Evolutionary conservation across 2,113 vertebrate species (phyloP).

Genomic region (Grantiella picta): DNA sequence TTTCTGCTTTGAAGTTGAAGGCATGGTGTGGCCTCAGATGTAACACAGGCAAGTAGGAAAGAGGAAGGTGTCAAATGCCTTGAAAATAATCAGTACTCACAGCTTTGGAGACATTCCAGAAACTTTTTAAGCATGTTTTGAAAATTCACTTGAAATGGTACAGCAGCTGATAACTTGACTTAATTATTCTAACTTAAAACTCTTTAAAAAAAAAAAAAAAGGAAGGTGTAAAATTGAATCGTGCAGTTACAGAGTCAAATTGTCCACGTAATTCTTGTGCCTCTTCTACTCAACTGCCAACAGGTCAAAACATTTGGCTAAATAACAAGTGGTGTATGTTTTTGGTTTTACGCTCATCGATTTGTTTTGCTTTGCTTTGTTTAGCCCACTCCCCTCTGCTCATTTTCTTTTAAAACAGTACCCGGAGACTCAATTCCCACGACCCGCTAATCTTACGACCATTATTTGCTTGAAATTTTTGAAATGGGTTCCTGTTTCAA

Average conservation of each 20-base stretch:
- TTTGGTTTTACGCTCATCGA: slow-evolving; percentile 8
- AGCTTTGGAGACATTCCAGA: slow-evolving; percentile 7
- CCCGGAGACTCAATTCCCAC: slow-evolving; percentile 23
- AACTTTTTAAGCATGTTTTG: background rate
- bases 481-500: slow-evolving; percentile 24
- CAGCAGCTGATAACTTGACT: background rate
- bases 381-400: background rate
- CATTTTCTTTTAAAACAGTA: slow-evolving; percentile 32
- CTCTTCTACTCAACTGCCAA: background rate
- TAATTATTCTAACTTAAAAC: background rate
- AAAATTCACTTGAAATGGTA: background rate
- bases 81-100: background rate
- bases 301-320: background rate
- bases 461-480: slow-evolving; percentile 47
- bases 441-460: slow-evolving; percentile 46
- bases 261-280: background rate
- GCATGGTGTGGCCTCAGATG: background rate
- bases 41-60: background rate
- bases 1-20: background rate
- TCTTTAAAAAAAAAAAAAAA: background rate
- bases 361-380: slow-evolving; percentile 50
- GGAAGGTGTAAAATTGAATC: background rate
- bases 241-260: background rate
- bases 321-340: background rate
- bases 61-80: background rate